A percentile compares a stretch with the other conserved stretches of the same genome.
Evolutionary conservation across 2,113 vertebrate species (phyloP).

Genomic region (Malurus melanocephalus): DNA sequence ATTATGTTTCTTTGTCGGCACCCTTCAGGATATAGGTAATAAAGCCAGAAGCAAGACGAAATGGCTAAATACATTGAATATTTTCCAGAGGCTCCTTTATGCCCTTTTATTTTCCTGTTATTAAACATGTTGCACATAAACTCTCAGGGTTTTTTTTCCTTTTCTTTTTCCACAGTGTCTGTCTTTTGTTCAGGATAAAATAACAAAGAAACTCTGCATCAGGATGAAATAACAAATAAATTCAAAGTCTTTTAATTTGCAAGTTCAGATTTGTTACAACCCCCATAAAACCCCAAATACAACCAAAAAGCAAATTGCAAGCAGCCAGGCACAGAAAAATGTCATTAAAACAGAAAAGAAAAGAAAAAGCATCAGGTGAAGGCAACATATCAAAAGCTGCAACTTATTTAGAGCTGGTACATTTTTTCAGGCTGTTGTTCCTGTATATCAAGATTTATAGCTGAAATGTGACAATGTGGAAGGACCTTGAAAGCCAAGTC

Average conservation of each 20-base stretch:
- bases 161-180: background rate
- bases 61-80: constrained; percentile 59
- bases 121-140: constrained; percentile 52
- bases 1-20: constrained; percentile 50
- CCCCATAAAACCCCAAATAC: constrained; percentile 48
- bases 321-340: constrained; percentile 48
- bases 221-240: constrained; percentile 62
- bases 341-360: constrained; percentile 17
- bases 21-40: constrained; percentile 67
- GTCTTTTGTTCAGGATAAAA: constrained; percentile 61
- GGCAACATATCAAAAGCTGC: constrained; percentile 36
- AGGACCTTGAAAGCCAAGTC: constrained; percentile 56
- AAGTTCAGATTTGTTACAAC: constrained; percentile 63
- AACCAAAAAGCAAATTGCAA: constrained; percentile 56
- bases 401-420: constrained; percentile 31
- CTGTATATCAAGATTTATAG: constrained; percentile 57
- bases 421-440: constrained; percentile 39
- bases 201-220: constrained; percentile 54
- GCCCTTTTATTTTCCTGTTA: constrained; percentile 57
- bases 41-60: constrained; percentile 65
- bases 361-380: constrained; percentile 36
- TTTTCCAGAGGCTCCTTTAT: constrained; percentile 60
- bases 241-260: constrained; percentile 64
- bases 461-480: constrained; percentile 47
- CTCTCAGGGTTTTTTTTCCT: background rate